Evolutionary conservation across 2,888 invertebrate genomes (phyloP).

Genomic region (Microctonus hyperodae): DNA sequence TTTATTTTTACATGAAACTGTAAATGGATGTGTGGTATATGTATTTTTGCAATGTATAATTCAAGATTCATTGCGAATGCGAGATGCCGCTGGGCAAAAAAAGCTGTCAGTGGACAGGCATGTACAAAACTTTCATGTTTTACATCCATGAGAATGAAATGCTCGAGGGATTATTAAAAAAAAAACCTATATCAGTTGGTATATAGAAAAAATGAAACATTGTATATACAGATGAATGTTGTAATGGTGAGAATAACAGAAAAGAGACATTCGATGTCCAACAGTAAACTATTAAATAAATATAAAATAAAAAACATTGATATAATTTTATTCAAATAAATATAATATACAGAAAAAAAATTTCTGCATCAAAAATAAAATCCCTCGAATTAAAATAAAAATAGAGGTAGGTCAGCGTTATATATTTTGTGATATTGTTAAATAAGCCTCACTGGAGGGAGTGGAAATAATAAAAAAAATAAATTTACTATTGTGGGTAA

Average conservation of each 20-base stretch:
- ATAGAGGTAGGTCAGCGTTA: background rate
- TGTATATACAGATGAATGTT: too few relatives aligned
- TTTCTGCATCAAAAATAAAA: background rate
- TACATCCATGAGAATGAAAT: background rate
- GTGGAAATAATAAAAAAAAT: background rate
- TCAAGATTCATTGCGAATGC: background rate
- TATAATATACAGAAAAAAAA: background rate
- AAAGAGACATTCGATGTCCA: too few relatives aligned
- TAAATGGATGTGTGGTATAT: background rate
- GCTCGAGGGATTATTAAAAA: constrained; percentile 7
- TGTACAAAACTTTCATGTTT: background rate
- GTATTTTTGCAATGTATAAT: constrained; percentile 3
- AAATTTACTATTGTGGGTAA: background rate
- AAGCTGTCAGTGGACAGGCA: background rate
- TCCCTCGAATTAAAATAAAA: background rate
- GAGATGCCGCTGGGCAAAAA: constrained; percentile 18
- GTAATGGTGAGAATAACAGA: too few relatives aligned
- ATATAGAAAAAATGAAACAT: too few relatives aligned
- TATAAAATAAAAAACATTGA: too few relatives aligned
- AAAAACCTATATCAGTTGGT: too few relatives aligned
- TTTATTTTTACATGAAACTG: too few relatives aligned
- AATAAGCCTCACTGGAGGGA: background rate
- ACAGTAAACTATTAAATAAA: too few relatives aligned
- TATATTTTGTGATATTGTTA: too few relatives aligned
- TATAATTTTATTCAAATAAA: too few relatives aligned